phyloP scores from a whole-genome alignment of 1,140 invertebrate species.

The Lepeophtheirus salmonis region DNA sequence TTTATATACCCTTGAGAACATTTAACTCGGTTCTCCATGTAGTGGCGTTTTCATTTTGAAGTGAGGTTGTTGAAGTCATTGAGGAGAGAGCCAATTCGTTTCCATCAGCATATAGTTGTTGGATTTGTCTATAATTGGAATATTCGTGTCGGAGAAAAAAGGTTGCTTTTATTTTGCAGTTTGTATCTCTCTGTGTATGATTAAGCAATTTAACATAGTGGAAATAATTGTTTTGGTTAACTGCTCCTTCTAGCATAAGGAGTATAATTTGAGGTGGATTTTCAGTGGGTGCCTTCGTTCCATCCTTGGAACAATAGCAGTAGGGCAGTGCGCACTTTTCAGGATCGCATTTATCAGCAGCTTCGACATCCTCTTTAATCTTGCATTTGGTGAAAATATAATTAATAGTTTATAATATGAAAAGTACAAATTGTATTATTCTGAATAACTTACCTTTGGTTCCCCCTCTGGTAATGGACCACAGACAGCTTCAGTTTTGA shows the following conservation, averaged over 20 bases:
- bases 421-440: too few relatives aligned
- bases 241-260: slow-evolving; percentile 74
- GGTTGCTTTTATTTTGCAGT: slow-evolving; percentile 49
- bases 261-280: slow-evolving; percentile 83
- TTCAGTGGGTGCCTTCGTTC: slow-evolving; percentile 60
- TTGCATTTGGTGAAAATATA: too few relatives aligned
- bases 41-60: slow-evolving; percentile 24
- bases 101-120: slow-evolving; percentile 62
- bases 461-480: too few relatives aligned
- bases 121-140: slow-evolving; percentile 80
- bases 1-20: not conserved
- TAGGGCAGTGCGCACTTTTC: slow-evolving; percentile 60
- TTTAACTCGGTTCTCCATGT: slow-evolving; percentile 36
- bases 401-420: too few relatives aligned
- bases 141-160: slow-evolving; percentile 89
- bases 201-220: slow-evolving; percentile 57
- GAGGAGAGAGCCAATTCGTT: slow-evolving; percentile 79
- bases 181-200: slow-evolving; percentile 48
- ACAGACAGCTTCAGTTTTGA: too few relatives aligned
- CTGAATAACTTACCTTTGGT: too few relatives aligned
- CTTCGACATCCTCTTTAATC: slow-evolving; percentile 28
- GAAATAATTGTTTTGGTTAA: slow-evolving; percentile 77
- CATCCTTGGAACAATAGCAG: slow-evolving; percentile 81
- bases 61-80: slow-evolving; percentile 25
- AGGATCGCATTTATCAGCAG: slow-evolving; percentile 54